Percentiles rank a stretch among this genome's conserved stretches.
phyloP scores from a whole-genome alignment of 1,140 invertebrate species.

The Dendroctonus ponderosae region DNA sequence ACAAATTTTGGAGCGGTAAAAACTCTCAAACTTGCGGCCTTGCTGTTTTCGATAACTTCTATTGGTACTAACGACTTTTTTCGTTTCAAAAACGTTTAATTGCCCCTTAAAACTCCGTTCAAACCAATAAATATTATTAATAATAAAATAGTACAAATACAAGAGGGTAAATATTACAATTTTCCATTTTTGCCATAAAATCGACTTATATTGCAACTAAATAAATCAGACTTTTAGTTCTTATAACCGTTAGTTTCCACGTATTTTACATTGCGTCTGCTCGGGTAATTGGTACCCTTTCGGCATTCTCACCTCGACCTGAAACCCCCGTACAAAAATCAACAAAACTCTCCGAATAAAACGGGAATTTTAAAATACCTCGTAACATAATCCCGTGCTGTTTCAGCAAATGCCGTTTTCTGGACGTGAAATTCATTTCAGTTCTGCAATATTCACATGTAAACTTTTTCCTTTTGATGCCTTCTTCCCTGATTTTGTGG shows the following conservation, averaged over 20 bases:
- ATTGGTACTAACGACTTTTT: too few species aligned
- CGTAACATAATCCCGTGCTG: conserved; percentile 29
- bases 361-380: conserved; percentile 14
- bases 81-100: too few species aligned
- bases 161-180: too few species aligned
- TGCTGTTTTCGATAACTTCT: too few species aligned
- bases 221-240: conserved; percentile 6
- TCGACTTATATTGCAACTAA: not conserved
- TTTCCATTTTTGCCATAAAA: not conserved
- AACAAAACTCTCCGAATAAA: not conserved
- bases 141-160: too few species aligned
- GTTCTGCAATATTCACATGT: conserved; percentile 32
- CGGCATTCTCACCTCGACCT: conserved; percentile 15
- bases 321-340: conserved; percentile 1
- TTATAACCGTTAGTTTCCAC: too few species aligned
- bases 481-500: conserved; percentile 30
- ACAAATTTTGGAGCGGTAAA: too few species aligned
- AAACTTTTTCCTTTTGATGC: conserved; percentile 30
- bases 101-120: too few species aligned
- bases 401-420: conserved; percentile 30
- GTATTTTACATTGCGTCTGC: conserved; percentile 7
- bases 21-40: too few species aligned
- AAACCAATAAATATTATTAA: too few species aligned
- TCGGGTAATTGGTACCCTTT: conserved; percentile 12
- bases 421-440: conserved; percentile 33